A percentile compares a stretch with the other conserved stretches of the same genome.
Evolutionary conservation across 2,113 vertebrate genomes (phyloP).

Genomic region (Myrmecophaga tridactyla): DNA sequence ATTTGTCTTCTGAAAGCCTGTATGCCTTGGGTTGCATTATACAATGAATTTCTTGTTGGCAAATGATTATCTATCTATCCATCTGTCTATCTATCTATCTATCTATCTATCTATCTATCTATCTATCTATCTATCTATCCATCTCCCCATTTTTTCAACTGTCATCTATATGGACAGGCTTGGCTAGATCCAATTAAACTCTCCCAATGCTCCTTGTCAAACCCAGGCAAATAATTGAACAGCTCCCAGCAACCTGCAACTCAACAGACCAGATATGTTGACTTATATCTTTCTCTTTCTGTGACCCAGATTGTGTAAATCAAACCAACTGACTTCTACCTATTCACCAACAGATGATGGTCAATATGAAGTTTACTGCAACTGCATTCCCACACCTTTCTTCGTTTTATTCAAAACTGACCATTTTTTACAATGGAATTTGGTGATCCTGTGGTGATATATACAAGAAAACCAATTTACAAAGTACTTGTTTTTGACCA

Average conservation of each 20-base stretch:
- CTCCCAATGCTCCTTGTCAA: conserved; percentile 51
- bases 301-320: conserved; percentile 74
- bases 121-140: no score
- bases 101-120: no score
- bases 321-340: conserved; percentile 74
- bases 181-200: neutral
- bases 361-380: conserved; percentile 79
- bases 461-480: conserved; percentile 72
- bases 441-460: conserved; percentile 67
- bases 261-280: conserved; percentile 69
- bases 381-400: conserved; percentile 73
- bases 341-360: conserved; percentile 68
- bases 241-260: neutral
- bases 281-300: conserved; percentile 71
- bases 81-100: no score
- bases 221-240: conserved; percentile 53
- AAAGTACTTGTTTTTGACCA: conserved; percentile 78
- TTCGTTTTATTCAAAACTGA: conserved; percentile 75
- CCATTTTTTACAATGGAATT: conserved; percentile 74
- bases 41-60: neutral
- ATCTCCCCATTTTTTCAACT: neutral
- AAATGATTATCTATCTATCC: no score
- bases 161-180: neutral
- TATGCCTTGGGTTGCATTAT: neutral
- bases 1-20: neutral